Base-by-base conservation (phyloP, 2,888 invertebrate species). In the Chirona hameri region DNA sequence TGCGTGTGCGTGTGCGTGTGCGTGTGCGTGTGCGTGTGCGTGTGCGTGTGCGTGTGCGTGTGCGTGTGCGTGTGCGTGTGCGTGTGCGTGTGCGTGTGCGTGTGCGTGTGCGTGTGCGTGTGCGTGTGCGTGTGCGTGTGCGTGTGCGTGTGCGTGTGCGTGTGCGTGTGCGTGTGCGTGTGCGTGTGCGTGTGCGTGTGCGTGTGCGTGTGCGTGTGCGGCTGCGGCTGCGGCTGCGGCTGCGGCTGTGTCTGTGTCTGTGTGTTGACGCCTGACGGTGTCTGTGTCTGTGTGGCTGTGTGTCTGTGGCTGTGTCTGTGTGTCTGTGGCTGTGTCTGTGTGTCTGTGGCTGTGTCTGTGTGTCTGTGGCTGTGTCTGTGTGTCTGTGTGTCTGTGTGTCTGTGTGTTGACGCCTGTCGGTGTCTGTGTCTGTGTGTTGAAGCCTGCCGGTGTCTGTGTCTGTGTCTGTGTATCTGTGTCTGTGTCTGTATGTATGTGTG, bases 341-440 rank as follows among this genome's bases (percentile, higher is more conserved):
- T 14, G 14, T 55, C 55, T 18, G 55, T 82, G 82, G 57, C 52
- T 80, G 21, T 27, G n/a, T n/a, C 15, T 39, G 69, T 57, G 69
- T 81, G 80, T 80, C 60, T 39, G 29, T 46, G 81, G 9, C 46
- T 81, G 81, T 29, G 82, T 14, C 76, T 55, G 81, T 82, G 48
- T 55, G 72, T 27, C 57, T 76, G 81, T 55, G 48, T 81, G 72
- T 48, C n/a, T 55, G 72, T 55, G 81, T 81, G 52, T 31, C 39
- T 29, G 79, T 24, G 15, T 69, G 31, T n/a, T 79, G 24, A 21
- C 24, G 57, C 18, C 57, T 24, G 60, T 60, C 24, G 0, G 60
- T 60, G 24, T 80, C n/a, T 72, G 39, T 72, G 39, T 39, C 24
- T 80, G 60, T 24, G n/a, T 60, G n/a, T 24, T n/a, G n/a, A n/a